Evolutionary conservation across 2,888 invertebrate species (phyloP), one percentile per base, ranked within the genome.

Genomic region (Ganaspis brasiliensis): DNA sequence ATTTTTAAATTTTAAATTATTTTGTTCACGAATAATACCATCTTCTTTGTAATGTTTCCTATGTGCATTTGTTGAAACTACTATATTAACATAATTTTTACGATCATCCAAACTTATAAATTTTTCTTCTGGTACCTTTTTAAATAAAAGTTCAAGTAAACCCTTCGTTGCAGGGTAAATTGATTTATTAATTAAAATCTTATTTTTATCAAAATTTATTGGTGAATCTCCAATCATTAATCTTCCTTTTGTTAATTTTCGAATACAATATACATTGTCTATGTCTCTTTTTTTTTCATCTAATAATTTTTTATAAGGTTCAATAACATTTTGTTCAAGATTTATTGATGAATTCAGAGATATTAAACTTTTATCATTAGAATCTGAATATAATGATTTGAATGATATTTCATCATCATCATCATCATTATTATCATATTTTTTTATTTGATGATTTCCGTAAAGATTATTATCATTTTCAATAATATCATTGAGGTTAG

Each of bases 21-120:
- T 40, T 59, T 63, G 40, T 5, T 45, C 14, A 14, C 74, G 37
- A 14, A 61, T 56, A 16, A 52, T 40, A 12, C 67, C 75, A 35
- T 73, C 55, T 19, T 26, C 9, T 35, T 40, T 59, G 61, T 78
- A 79, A 49, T 70, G 49, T 37, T 79, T 72, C 59, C 35, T 71
- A 52, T 79, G 76, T 37, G 76, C 76, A 70, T 79, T 79, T 59
- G 76, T 74, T 9, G 26, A 16, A 8, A 79, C 5, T 26, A 74
- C 67, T 14, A 76, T 79, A 35, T 73, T 14, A 21, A 61, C 40
- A 73, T 79, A 79, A 63, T 75, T 71, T 6, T 52, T 56, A 45
- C 45, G 10, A 45, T 45, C 45, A 10, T n/a, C n/a, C 12, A 45
- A 45, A 45, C 45, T 45, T 45, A 45, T 45, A 45, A n/a, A 45